Percentiles rank a stretch among this genome's conserved stretches.
Conservation (phyloP, 2,797 vertebrate genomes). For the Anabacerthia variegaticeps region DNA sequence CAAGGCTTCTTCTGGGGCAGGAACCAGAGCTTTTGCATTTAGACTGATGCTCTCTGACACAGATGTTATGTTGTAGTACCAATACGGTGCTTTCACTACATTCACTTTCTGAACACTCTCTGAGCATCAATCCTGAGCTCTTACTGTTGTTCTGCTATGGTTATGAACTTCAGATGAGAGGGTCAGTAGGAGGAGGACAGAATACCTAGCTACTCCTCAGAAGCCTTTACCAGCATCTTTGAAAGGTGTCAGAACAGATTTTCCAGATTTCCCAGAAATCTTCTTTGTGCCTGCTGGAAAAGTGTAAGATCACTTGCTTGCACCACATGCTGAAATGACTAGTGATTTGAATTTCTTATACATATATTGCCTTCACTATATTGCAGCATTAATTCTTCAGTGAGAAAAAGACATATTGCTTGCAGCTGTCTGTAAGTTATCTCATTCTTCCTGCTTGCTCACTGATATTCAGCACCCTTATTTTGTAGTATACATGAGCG, state of each 20-base stretch:
- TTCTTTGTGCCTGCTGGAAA: background rate
- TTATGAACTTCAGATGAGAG: background rate
- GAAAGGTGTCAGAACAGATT: background rate
- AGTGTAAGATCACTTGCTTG: background rate
- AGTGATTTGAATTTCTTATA: background rate
- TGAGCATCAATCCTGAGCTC: background rate
- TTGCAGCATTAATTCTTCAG: background rate
- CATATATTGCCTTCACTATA: background rate
- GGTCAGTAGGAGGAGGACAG: background rate
- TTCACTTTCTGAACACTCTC: background rate
- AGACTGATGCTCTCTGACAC: rapidly evolving
- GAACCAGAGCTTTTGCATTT: background rate
- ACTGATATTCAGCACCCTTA: background rate
- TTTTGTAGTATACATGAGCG: background rate
- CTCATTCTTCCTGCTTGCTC: background rate
- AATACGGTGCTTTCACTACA: background rate
- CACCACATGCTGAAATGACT: background rate
- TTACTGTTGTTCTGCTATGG: background rate
- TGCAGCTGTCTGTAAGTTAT: background rate
- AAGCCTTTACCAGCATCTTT: background rate
- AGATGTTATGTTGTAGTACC: rapidly evolving
- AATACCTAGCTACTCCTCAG: background rate
- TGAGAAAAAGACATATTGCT: background rate
- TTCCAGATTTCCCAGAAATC: background rate
- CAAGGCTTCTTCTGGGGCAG: background rate